These are phyloP conservation scores for Drosophila atripex DNA, from an alignment of 2,888 invertebrate species.

Conservation along the genomic window DNA sequence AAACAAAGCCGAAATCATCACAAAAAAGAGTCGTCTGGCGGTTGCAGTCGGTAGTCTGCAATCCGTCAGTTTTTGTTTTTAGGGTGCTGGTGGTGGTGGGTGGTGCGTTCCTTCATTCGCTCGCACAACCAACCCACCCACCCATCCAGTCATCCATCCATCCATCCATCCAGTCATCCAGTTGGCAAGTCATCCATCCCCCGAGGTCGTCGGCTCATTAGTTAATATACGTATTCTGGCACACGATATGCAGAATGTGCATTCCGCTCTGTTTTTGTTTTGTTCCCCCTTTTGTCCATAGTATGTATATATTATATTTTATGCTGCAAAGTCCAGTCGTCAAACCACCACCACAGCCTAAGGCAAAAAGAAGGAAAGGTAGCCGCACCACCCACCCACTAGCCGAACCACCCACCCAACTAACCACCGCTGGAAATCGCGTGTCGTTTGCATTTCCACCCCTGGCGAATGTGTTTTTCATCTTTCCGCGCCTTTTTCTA, in stretches of 20 bases:
- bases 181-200: conserved; percentile 22
- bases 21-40: not conserved
- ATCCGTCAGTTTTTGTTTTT: conserved; percentile 9
- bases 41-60: conserved; percentile 22
- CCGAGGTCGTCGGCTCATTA: conserved; percentile 71
- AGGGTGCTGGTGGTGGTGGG: conserved; percentile 27
- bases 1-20: conserved; percentile 24
- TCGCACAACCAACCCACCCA: not conserved
- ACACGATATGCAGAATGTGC: conserved; percentile 50
- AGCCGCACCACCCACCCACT: conserved; percentile 4
- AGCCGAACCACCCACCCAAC: conserved; percentile 9
- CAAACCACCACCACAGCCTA: conserved; percentile 4
- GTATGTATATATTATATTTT: conserved; percentile 11
- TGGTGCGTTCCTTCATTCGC: conserved; percentile 46
- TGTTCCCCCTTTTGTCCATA: conserved; percentile 23
- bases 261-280: conserved; percentile 18
- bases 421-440: conserved; percentile 44
- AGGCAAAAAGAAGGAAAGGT: conserved; percentile 2
- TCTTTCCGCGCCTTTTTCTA: not conserved
- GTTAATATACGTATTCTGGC: conserved; percentile 54
- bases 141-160: not conserved
- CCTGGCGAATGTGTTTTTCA: conserved; percentile 25
- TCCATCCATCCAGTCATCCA: not conserved
- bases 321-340: conserved; percentile 14
- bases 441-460: conserved; percentile 31